Base-by-base conservation (phyloP, 2,113 vertebrate genomes). In the Rana temporaria region DNA sequence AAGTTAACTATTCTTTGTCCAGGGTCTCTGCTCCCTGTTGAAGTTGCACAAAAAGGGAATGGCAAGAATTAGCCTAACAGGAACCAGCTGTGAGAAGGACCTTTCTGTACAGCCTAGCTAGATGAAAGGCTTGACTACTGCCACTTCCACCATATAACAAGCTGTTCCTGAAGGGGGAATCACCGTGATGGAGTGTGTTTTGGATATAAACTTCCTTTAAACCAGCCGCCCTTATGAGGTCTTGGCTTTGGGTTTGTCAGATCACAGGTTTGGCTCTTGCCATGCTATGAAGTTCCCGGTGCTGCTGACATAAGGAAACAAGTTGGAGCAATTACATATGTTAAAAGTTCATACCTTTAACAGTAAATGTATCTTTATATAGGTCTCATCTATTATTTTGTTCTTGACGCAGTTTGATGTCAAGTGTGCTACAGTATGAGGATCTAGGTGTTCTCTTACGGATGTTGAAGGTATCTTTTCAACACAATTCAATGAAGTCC, bases 121-220 rank as follows among this genome's bases (percentile, higher is more conserved):
- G 81, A 83, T 83, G 81, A 83, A 83, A 83, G 81, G 81, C 62
- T 52, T 20, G 2, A 24, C 53, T 53, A 22, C 70, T 59, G 71
- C 81, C 81, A 76, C 71, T 68, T 83, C 81, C 63, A 83, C 81
- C 32, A 38, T 59, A 76, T 83, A 76, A 83, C 81, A 83, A 83
- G 81, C 81, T 83, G 81, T 83, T 83, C 19, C 53, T 83, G 81
- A 83, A 52, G 81, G 71, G 53, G 60, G 71, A 48, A 74, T 83
- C 81, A 76, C 81, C 52, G 52, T 83, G 81, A 83, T 83, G 59
- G 81, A 83, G 71, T 83, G 81, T 75, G 81, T 67, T 83, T 76
- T 76, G 32, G 81, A 82, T 56, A 82, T 48, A 67, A 72, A 82
- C 80, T 82, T 82, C 81, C 63, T 76, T 68, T 68, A 42, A 42